Percentiles rank a stretch among this genome's conserved stretches.
phyloP scores from a whole-genome alignment of 2,113 vertebrate genomes.

The Lagenorhynchus albirostris region DNA sequence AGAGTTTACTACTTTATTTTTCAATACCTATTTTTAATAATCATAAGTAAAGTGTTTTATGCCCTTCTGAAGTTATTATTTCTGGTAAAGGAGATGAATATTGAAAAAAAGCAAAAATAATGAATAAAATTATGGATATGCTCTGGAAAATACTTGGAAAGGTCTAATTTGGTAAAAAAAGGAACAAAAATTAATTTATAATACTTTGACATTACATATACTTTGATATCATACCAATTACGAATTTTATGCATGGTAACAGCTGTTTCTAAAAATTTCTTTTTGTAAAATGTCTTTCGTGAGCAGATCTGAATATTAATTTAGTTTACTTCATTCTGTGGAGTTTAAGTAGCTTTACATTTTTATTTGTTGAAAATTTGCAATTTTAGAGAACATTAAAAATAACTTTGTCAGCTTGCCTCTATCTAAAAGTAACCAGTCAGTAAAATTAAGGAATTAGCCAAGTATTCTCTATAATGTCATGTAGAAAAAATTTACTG shows the following conservation, averaged over 20 bases:
- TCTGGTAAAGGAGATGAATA: background rate
- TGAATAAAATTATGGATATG: background rate
- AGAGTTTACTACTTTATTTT: background rate
- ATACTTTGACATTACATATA: background rate
- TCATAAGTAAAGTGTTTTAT: background rate
- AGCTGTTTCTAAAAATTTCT: background rate
- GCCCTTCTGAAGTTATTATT: background rate
- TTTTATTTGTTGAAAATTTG: constrained; percentile 18
- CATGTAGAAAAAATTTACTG: background rate
- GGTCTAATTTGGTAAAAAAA: background rate
- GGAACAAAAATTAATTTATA: background rate
- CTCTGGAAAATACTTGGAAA: background rate
- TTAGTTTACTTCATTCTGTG: background rate
- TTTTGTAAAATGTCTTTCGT: background rate
- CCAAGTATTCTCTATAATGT: background rate
- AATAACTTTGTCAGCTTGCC: background rate
- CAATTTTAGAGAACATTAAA: background rate
- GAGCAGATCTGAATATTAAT: background rate
- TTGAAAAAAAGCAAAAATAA: background rate
- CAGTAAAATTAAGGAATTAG: background rate
- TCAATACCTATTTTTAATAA: background rate
- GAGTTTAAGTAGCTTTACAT: background rate
- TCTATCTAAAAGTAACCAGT: background rate
- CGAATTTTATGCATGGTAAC: background rate
- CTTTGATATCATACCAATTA: background rate